Evolutionary conservation across 2,797 vertebrate species (phyloP).

Genomic region (Rhadinocentrus ornatus): DNA sequence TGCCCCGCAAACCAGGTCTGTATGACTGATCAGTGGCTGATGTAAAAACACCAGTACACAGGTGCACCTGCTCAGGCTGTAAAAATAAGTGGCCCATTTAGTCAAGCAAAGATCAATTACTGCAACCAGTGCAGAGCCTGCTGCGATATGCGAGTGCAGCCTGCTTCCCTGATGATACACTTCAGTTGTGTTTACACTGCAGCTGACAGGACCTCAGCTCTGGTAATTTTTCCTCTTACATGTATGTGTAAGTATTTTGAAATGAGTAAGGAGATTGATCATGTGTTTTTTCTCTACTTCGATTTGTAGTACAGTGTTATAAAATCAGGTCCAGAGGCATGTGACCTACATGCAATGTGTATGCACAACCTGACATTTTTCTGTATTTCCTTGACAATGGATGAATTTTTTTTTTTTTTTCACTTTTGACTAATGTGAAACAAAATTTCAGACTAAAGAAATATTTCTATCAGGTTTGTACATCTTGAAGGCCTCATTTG

Average conservation of each 20-base stretch:
- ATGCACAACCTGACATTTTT: slow-evolving; percentile 37
- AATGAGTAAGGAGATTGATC: not conserved
- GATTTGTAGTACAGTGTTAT: slow-evolving; percentile 36
- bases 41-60: slow-evolving; percentile 60
- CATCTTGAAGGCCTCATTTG: not conserved
- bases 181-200: slow-evolving; percentile 15
- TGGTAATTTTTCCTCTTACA: not conserved
- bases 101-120: slow-evolving; percentile 75
- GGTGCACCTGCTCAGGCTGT: slow-evolving; percentile 73
- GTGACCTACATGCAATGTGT: slow-evolving; percentile 59
- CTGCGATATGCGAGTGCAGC: slow-evolving; percentile 22
- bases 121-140: slow-evolving; percentile 32
- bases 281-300: not conserved
- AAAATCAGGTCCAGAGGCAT: slow-evolving; percentile 51
- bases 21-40: slow-evolving; percentile 74
- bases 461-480: not conserved
- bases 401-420: slow-evolving; percentile 36
- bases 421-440: slow-evolving; percentile 46
- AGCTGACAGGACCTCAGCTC: slow-evolving; percentile 11
- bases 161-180: slow-evolving; percentile 32
- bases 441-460: too few species aligned
- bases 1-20: slow-evolving; percentile 76
- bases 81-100: slow-evolving; percentile 81
- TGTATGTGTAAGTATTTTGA: slow-evolving; percentile 12
- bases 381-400: slow-evolving; percentile 66